Percentiles rank a stretch among this genome's conserved stretches.
These are phyloP conservation scores for Acromyrmex charruanus DNA, from an alignment of 1,140 invertebrate genomes.

Conservation along the genomic window DNA sequence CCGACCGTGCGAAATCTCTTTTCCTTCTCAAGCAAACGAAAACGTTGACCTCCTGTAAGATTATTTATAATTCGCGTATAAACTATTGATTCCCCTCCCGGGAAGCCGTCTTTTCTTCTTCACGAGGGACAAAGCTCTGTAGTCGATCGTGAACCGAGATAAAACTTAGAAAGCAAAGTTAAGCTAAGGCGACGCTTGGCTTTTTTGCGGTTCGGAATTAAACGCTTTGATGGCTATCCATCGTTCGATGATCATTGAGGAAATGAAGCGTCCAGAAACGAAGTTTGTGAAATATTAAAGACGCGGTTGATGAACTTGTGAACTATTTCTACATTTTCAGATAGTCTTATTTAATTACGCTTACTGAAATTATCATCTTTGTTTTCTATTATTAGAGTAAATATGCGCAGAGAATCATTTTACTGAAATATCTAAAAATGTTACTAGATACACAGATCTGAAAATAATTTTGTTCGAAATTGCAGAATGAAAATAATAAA, in stretches of 20 bases:
- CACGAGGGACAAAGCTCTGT: slow-evolving; percentile 17
- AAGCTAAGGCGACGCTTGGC: slow-evolving; percentile 1
- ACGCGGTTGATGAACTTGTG: slow-evolving; percentile 27
- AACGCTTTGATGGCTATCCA: slow-evolving; percentile 13
- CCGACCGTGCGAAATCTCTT: background rate
- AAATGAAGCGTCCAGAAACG: slow-evolving; percentile 25
- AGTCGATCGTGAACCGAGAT: background rate
- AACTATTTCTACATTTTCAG: background rate
- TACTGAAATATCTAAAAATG: too few relatives aligned
- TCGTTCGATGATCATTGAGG: background rate
- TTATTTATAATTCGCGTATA: slow-evolving; percentile 56
- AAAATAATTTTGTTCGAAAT: too few relatives aligned
- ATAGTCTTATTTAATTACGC: background rate
- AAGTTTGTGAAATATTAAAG: background rate
- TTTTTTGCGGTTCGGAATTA: slow-evolving; percentile 13
- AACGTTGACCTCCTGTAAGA: slow-evolving; percentile 4
- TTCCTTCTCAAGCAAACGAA: slow-evolving; percentile 2
- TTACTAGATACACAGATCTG: too few relatives aligned
- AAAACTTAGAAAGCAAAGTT: slow-evolving; percentile 29
- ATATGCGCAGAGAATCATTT: too few relatives aligned
- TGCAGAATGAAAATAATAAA: too few relatives aligned
- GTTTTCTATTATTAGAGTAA: background rate
- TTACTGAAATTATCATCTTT: background rate
- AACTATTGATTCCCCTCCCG: slow-evolving; percentile 25
- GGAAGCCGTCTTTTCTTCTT: background rate